These are phyloP conservation scores for Hiodon tergisus DNA, from an alignment of 2,113 vertebrate genomes.

Conservation along the genomic window DNA sequence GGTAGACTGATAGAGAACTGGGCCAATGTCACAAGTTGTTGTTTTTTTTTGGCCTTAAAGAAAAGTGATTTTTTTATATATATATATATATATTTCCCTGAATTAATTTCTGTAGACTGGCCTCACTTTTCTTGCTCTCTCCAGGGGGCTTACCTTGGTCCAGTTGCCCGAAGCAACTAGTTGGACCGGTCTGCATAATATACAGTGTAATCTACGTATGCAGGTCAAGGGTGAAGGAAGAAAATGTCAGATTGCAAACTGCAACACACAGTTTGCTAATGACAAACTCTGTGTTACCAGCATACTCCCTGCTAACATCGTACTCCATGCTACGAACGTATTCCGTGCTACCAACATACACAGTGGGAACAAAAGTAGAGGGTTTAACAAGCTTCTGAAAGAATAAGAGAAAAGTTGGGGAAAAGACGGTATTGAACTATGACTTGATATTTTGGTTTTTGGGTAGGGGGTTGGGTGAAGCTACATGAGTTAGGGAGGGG, in stretches of 20 bases:
- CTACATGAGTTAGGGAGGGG: neutral
- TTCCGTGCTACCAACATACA: neutral
- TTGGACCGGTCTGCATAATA: neutral
- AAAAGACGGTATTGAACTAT: constrained; percentile 6
- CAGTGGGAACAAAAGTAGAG: neutral
- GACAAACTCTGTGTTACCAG: too few species aligned
- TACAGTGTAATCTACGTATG: neutral
- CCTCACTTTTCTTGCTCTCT: neutral
- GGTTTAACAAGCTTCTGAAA: neutral
- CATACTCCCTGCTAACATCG: too few species aligned
- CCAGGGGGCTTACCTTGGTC: neutral
- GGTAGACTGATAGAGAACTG: constrained; percentile 16
- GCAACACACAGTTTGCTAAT: too few species aligned
- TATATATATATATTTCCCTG: neutral
- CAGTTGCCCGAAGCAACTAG: neutral
- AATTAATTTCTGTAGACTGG: constrained; percentile 4
- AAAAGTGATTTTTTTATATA: neutral
- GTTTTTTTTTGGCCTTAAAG: constrained; percentile 3
- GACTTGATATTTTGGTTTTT: neutral
- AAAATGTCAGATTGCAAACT: neutral
- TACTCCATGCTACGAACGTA: too few species aligned
- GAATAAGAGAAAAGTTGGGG: neutral
- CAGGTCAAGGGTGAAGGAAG: neutral
- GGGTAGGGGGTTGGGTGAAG: neutral
- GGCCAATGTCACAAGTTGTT: constrained; percentile 4